Evolutionary conservation across 2,888 invertebrate genomes (phyloP).

Genomic region (Sisyra terminalis): DNA sequence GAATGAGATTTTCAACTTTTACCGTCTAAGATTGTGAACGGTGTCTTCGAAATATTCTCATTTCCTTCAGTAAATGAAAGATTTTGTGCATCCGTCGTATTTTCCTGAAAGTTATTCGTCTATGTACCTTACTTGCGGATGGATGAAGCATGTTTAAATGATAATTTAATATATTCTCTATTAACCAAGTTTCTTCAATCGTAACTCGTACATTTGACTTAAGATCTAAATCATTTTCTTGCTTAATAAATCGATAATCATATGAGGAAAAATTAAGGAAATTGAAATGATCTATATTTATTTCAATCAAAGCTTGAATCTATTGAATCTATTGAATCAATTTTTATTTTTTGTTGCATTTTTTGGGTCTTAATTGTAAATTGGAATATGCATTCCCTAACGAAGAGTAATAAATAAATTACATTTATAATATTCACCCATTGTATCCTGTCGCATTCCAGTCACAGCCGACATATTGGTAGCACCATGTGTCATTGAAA

Average conservation of each 20-base stretch:
- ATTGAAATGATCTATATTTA: no score
- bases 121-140: no score
- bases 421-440: slow-evolving; percentile 41
- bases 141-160: no score
- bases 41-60: slow-evolving; percentile 25
- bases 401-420: neutral
- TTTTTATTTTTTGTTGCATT: neutral
- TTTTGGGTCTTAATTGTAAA: neutral
- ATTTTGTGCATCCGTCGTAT: no score
- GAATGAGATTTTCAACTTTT: neutral
- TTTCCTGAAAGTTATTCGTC: no score
- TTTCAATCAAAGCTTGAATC: no score
- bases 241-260: no score
- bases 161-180: no score
- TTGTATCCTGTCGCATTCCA: slow-evolving; percentile 74
- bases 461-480: slow-evolving; percentile 82
- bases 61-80: slow-evolving; percentile 23
- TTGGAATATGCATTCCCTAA: neutral
- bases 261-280: no score
- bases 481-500: slow-evolving; percentile 79
- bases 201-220: no score
- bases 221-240: no score
- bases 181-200: no score
- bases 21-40: slow-evolving; percentile 10
- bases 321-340: neutral